Evolutionary conservation across 2,888 invertebrate species (phyloP).

Genomic region (Drosophila mercatorum): DNA sequence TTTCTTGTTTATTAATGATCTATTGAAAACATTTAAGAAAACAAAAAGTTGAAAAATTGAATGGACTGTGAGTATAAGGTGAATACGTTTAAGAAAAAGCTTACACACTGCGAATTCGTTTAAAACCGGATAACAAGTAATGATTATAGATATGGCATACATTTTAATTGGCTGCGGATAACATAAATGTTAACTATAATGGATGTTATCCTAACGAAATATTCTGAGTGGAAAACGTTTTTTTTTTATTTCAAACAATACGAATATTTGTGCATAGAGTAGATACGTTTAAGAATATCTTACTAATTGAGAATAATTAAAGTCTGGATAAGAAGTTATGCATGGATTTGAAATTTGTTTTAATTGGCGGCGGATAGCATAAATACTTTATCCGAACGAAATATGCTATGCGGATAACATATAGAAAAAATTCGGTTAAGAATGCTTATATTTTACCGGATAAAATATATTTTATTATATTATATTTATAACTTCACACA

Average conservation of each 20-base stretch:
- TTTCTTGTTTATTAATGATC: constrained; percentile 28
- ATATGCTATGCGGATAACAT: not conserved
- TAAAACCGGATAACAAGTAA: constrained; percentile 44
- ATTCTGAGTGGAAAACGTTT: not conserved
- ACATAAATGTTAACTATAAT: not conserved
- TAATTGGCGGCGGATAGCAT: not conserved
- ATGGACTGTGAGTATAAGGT: constrained; percentile 32
- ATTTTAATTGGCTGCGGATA: not conserved
- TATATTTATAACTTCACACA: too few relatives aligned
- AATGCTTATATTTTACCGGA: too few relatives aligned
- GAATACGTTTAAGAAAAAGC: constrained; percentile 36
- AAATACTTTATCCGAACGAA: too few relatives aligned
- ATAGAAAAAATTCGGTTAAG: not conserved
- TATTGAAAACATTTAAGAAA: constrained; percentile 12
- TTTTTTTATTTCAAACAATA: not conserved
- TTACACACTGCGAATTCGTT: constrained; percentile 37
- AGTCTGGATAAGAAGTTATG: not conserved
- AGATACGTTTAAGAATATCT: too few relatives aligned
- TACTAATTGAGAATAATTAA: too few relatives aligned
- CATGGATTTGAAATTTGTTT: not conserved
- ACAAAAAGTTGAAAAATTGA: constrained; percentile 25
- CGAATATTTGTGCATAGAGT: not conserved
- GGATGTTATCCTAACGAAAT: not conserved
- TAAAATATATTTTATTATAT: too few relatives aligned
- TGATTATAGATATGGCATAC: constrained; percentile 5